These are phyloP conservation scores for Burhinus bistriatus DNA, from an alignment of 2,113 vertebrate genomes.

Conservation along the genomic window DNA sequence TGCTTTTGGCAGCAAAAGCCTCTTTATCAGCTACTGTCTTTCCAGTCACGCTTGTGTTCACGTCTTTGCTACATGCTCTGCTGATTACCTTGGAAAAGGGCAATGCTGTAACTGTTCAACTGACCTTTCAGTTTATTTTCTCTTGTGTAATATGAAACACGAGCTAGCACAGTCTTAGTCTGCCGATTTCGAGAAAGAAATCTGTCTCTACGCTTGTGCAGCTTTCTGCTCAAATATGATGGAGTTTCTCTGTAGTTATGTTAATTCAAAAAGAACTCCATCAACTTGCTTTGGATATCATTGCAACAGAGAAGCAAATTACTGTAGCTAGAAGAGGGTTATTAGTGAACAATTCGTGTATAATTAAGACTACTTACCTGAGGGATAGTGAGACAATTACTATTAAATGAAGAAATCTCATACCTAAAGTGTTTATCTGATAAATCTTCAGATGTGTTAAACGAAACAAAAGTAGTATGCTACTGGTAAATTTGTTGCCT, in stretches of 20 bases:
- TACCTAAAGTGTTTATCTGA: background rate
- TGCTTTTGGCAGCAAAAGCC: slow-evolving; percentile 37
- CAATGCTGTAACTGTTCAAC: slow-evolving; percentile 81
- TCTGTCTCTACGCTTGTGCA: slow-evolving; percentile 47
- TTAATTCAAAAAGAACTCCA: slow-evolving; percentile 18
- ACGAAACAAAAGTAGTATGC: background rate
- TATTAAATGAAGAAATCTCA: background rate
- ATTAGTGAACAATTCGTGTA: background rate
- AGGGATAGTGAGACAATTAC: background rate
- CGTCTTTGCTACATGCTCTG: slow-evolving; percentile 79
- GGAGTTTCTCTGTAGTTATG: background rate
- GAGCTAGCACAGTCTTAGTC: slow-evolving; percentile 74
- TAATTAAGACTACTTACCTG: background rate
- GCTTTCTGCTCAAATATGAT: slow-evolving; percentile 41
- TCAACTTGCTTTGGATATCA: background rate
- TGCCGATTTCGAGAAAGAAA: slow-evolving; percentile 69
- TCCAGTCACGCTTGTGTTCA: slow-evolving; percentile 77
- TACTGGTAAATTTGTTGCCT: background rate
- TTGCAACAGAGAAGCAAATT: background rate
- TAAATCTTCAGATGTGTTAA: background rate
- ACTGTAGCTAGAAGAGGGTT: background rate
- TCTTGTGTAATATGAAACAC: slow-evolving; percentile 85
- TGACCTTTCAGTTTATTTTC: slow-evolving; percentile 88
- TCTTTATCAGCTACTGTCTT: slow-evolving; percentile 70
- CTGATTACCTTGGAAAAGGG: slow-evolving; percentile 86